Evolutionary conservation across 2,113 vertebrate species (phyloP).

Genomic region (Mustelus asterias): DNA sequence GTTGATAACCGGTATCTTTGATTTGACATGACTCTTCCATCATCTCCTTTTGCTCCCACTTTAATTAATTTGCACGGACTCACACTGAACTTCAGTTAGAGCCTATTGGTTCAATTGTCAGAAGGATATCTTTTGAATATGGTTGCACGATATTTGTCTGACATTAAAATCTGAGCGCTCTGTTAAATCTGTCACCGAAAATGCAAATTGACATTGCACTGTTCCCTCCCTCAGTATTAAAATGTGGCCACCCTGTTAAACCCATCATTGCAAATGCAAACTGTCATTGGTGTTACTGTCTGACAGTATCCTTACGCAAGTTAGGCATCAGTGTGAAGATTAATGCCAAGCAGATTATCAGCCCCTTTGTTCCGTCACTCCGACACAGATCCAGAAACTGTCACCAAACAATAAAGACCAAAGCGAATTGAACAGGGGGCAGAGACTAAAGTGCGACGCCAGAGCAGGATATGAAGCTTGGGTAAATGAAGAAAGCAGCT

Average conservation of each 20-base stretch:
- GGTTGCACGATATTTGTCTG: neutral
- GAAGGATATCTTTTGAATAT: neutral
- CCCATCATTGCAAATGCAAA: neutral
- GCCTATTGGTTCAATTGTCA: neutral
- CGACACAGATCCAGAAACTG: neutral
- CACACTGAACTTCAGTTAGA: neutral
- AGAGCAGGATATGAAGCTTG: neutral
- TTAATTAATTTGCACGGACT: neutral
- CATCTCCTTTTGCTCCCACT: neutral
- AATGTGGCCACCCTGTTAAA: conserved; percentile 4
- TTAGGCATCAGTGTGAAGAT: conserved; percentile 13
- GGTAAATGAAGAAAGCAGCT: neutral
- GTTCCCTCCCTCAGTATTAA: conserved; percentile 11
- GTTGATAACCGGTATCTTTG: neutral
- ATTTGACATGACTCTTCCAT: neutral
- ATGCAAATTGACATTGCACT: conserved; percentile 2
- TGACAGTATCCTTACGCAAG: conserved; percentile 1
- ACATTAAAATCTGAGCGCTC: neutral
- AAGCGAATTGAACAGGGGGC: neutral
- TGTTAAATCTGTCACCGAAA: neutral
- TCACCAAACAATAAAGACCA: conserved; percentile 4
- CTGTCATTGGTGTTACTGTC: neutral
- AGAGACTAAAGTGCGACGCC: neutral
- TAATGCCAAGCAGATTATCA: conserved; percentile 9
- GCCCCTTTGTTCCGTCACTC: conserved; percentile 15